Base-by-base conservation (phyloP, 1,140 invertebrate species). In the Drosophila kurseongensis region DNA sequence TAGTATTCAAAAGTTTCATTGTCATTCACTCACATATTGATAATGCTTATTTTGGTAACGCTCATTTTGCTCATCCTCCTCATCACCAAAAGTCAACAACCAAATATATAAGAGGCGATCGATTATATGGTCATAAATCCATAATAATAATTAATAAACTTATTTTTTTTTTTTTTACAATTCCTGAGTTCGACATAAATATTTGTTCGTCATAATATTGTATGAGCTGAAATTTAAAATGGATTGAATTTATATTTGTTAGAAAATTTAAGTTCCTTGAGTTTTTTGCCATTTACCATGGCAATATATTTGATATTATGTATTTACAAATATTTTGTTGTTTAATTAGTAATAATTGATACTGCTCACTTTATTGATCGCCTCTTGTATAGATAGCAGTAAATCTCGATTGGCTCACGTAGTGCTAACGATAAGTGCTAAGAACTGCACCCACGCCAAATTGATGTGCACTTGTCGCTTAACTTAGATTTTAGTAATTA, bases 381-480 rank as follows among this genome's bases (percentile, higher is more conserved):
- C n/a, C 32, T 38, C 14, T 23, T n/a, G 10, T 13, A 44, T 72
- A 38, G 7, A 47, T 63, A 63, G n/a, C 57, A 60, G 13, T 42
- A 67, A 79, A 88, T 68, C 63, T 50, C 36, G 27, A 78, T 79
- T 79, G 77, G 84, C 61, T 44, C 38, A 84, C 65, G 80, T 89
- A 89, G 84, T 89, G 83, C 81, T 78, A 76, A 50, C 44, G 12
- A 58, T 60, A 82, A 71, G 32, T 60, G 66, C 69, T 61, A 38
- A 48, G 32, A 75, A 75, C 48, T 71, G 80, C 84, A 89, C 84
- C 77, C 74, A 90, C 66, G 86, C 85, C 57, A 90, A 85, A 80
- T 85, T 36, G 58, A 59, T 74, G 80, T 86, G 76, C 68, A 90
- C 73, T 13, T 63, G 45, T 13, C 12, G 13, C 14, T 6, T 16